Evolutionary conservation across 2,113 vertebrate species (phyloP), one percentile per base, ranked within the genome.

Genomic region (Stegastes partitus): DNA sequence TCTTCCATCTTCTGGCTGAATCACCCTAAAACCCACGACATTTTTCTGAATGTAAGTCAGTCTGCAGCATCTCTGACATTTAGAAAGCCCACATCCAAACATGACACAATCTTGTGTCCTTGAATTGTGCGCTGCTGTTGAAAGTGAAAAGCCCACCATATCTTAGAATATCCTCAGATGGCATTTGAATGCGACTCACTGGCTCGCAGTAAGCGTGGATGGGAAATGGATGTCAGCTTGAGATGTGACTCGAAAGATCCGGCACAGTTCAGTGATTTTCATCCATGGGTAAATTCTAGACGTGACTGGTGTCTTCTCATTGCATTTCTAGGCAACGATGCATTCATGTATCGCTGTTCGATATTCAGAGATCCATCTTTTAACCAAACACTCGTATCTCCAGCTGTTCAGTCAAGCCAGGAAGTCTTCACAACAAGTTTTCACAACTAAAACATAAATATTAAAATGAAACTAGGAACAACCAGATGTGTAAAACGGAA

Each of bases 1-100:
- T 16, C 4, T 16, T 49, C 7, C 8, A 42, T 42, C 37, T 42
- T 50, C 15, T 15, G 25, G 11, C 39, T 18, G 23, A 37, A 15
- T 58, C 15, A 6, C 1, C 3, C 18, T 21, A 18, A 59, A 58
- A 59, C 18, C 47, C 18, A 47, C 55, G 18, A 21, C 25, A 22
- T 45, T 57, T 21, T 23, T n/a, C 15, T 1, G 25, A 47, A 70
- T 47, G 12, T 10, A 6, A 15, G 26, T 39, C 31, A n/a, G 26
- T 23, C 22, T 51, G 8, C 31, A 26, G 44, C 21, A 18, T 56
- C 53, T 66, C 15, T 77, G 61, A 55, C 67, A 67, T 62, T 82
- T 77, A 57, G 4, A 64, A 75, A 75, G 6, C 23, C 44, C 31
- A 28, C 72, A 4, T 16, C 22, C 11, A 3, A 31, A 71, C 42